These are phyloP conservation scores for Corythoichthys intestinalis DNA, from an alignment of 2,113 vertebrate genomes.

Conservation along the genomic window DNA sequence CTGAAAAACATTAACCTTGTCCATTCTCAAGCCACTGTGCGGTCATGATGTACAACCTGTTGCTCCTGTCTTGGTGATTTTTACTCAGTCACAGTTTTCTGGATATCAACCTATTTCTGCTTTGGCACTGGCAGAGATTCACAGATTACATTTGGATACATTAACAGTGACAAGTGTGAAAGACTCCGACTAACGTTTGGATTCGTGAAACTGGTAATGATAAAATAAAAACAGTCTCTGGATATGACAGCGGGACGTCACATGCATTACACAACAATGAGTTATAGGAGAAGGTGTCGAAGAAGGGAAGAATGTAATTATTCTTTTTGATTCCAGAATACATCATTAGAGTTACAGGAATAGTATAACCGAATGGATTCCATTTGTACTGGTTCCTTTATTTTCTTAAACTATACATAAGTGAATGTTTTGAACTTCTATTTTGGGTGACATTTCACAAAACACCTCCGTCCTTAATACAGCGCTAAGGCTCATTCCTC, in stretches of 20 bases:
- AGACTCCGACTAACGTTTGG: conserved; percentile 15
- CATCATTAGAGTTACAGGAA: conserved; percentile 45
- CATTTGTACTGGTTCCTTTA: conserved; percentile 24
- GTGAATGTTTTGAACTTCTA: conserved; percentile 56
- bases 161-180: conserved; percentile 7
- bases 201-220: conserved; percentile 14
- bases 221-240: neutral
- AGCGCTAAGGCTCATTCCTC: conserved; percentile 75
- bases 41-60: conserved; percentile 24
- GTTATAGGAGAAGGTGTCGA: conserved; percentile 14
- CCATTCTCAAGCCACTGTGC: conserved; percentile 51
- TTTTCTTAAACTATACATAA: conserved; percentile 40
- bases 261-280: conserved; percentile 18
- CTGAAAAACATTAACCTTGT: conserved; percentile 61
- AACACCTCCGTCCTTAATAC: conserved; percentile 68
- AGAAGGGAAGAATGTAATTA: conserved; percentile 32
- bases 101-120: conserved; percentile 17
- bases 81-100: conserved; percentile 35
- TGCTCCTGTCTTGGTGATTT: conserved; percentile 17
- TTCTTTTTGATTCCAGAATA: conserved; percentile 37
- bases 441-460: conserved; percentile 41
- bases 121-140: neutral
- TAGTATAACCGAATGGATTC: conserved; percentile 39
- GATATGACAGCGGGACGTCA: conserved; percentile 1
- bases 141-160: conserved; percentile 18